These are phyloP conservation scores for Lethenteron camtschaticum DNA, from an alignment of 2,113 vertebrate species.

Conservation along the genomic window DNA sequence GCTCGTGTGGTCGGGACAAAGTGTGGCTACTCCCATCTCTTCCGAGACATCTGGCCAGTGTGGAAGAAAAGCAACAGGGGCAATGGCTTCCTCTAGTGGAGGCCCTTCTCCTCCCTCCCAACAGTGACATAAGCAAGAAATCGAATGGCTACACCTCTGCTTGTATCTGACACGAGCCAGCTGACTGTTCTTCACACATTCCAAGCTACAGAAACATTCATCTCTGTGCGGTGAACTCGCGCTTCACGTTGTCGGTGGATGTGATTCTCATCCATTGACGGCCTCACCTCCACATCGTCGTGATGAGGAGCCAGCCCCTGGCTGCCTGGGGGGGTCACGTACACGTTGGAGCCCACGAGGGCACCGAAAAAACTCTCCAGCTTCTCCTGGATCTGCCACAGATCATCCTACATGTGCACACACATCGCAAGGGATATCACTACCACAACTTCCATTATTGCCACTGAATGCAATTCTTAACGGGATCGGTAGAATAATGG, in stretches of 20 bases:
- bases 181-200: neutral
- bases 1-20: too few relatives aligned
- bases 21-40: too few relatives aligned
- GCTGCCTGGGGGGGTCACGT: constrained; percentile 51
- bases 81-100: too few relatives aligned
- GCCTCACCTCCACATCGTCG: constrained; percentile 61
- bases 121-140: too few relatives aligned
- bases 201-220: neutral
- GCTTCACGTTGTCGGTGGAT: too few relatives aligned
- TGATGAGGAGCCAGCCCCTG: constrained; percentile 72
- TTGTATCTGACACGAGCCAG: neutral
- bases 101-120: too few relatives aligned
- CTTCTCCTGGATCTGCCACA: constrained; percentile 72
- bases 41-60: too few relatives aligned
- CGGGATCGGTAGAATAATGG: neutral
- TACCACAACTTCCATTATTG: neutral
- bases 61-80: too few relatives aligned
- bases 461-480: neutral
- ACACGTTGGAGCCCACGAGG: constrained; percentile 65
- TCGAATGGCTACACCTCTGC: too few relatives aligned
- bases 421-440: neutral
- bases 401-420: constrained; percentile 33
- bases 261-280: constrained; percentile 7
- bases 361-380: constrained; percentile 67
- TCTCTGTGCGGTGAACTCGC: neutral